Base-by-base conservation (phyloP, 2,113 vertebrate species). In the Pelmatolapia mariae region DNA sequence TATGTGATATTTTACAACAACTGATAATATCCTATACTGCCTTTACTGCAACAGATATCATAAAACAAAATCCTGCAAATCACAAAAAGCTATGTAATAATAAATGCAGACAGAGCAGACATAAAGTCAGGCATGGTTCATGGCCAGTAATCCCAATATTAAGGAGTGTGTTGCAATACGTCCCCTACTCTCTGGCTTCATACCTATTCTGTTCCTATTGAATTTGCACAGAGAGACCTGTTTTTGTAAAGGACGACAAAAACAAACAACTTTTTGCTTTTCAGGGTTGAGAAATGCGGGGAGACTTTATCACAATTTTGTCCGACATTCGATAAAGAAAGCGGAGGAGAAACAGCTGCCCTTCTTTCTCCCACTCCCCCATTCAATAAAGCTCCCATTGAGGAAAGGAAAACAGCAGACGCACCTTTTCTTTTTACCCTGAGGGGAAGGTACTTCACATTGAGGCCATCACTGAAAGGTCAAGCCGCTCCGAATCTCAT, bases 381-480 rank as follows among this genome's bases (percentile, higher is more conserved):
- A 33, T 91, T 91, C 83, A 92, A 94, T 93, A 94, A 93, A 81
- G 92, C 93, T 88, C 59, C 91, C 91, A 87, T 86, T 91, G 91
- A 94, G 83, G 50, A 80, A 36, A 73, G 33, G 68, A 89, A 87
- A 91, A 88, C 81, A 92, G 84, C 87, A 87, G 73, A 91, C 73
- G 4, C 80, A 33, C 86, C 87, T 94, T 92, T 93, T 93, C 84
- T 92, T 88, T 92, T 89, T 50, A 90, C 92, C 92, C 92, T 53
- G 86, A 92, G 90, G 94, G 93, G 91, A 94, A 94, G 93, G 92
- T 88, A 91, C 93, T 92, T 91, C 91, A 87, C 91, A 88, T 91
- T 78, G 87, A 93, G 90, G 93, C 95, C 88, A 93, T 93, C 91
- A 82, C 87, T 89, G 68, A 95, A 96, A 96, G 95, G 94, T 96